phyloP scores from a whole-genome alignment of 2,888 invertebrate species.

The Spatulosminthurus flaviceps region DNA sequence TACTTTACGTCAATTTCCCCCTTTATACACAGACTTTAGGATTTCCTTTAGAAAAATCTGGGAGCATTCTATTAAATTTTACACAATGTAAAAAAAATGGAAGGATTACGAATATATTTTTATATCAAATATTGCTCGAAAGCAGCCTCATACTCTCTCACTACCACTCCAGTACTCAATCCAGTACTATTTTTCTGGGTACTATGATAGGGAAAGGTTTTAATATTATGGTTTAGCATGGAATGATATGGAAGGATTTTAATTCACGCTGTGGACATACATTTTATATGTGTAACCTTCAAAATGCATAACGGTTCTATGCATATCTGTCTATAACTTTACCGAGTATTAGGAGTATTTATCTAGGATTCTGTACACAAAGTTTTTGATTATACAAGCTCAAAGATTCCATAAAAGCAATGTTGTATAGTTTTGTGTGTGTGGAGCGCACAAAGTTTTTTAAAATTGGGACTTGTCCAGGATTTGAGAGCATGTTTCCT shows the following conservation, averaged over 20 bases:
- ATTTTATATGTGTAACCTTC: too few relatives aligned
- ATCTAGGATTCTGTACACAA: neutral
- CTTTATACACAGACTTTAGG: conserved; percentile 6
- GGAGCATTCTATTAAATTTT: conserved; percentile 30
- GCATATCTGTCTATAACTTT: too few relatives aligned
- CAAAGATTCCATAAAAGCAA: conserved; percentile 33
- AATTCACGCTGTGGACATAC: too few relatives aligned
- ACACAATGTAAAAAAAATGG: conserved; percentile 40
- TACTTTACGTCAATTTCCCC: neutral
- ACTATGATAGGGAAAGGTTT: conserved; percentile 23
- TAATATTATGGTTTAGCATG: too few relatives aligned
- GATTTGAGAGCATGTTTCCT: neutral
- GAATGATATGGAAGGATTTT: too few relatives aligned
- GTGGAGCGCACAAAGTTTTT: neutral
- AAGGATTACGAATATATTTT: conserved; percentile 46
- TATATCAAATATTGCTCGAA: conserved; percentile 40
- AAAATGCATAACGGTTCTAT: too few relatives aligned
- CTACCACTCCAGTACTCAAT: too few relatives aligned
- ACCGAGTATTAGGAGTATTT: too few relatives aligned
- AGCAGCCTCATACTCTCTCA: too few relatives aligned
- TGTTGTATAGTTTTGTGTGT: too few relatives aligned
- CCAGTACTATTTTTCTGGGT: too few relatives aligned
- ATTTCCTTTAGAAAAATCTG: neutral
- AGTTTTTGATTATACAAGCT: conserved; percentile 12
- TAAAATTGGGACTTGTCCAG: neutral